phyloP scores from a whole-genome alignment of 2,888 invertebrate genomes.

The Hypomecis atomaria region DNA sequence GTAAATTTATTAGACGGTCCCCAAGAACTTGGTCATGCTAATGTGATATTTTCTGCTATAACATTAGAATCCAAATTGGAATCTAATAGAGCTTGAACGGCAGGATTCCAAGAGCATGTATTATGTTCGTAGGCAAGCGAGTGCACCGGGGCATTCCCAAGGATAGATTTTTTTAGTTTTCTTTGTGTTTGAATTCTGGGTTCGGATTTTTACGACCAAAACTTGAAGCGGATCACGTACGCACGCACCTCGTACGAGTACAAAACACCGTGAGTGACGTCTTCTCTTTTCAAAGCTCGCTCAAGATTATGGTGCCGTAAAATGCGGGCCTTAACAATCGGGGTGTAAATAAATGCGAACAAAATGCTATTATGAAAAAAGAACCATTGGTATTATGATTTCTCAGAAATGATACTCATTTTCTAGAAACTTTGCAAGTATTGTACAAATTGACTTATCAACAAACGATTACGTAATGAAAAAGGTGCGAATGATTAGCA shows the following conservation, averaged over 20 bases:
- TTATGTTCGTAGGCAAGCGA: slow-evolving; percentile 42
- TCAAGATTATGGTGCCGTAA: slow-evolving; percentile 17
- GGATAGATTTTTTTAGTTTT: slow-evolving; percentile 56
- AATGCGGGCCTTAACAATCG: slow-evolving; percentile 25
- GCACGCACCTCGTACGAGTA: slow-evolving; percentile 52
- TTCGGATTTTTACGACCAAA: slow-evolving; percentile 34
- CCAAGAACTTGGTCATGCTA: slow-evolving; percentile 29
- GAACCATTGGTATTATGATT: slow-evolving; percentile 16
- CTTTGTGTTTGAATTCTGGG: slow-evolving; percentile 55
- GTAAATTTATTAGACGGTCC: slow-evolving; percentile 53
- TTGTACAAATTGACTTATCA: not conserved
- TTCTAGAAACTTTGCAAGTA: slow-evolving; percentile 41
- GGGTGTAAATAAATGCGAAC: slow-evolving; percentile 24
- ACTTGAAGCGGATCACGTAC: slow-evolving; percentile 53
- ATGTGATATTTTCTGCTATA: slow-evolving; percentile 30
- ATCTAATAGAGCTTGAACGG: slow-evolving; percentile 4
- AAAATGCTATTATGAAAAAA: slow-evolving; percentile 19
- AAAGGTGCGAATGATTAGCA: slow-evolving; percentile 38
- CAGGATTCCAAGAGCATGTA: slow-evolving; percentile 34
- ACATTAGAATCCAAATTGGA: slow-evolving; percentile 45
- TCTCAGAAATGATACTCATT: slow-evolving; percentile 43
- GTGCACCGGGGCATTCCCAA: slow-evolving; percentile 61
- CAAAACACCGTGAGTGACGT: slow-evolving; percentile 42
- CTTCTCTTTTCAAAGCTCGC: slow-evolving; percentile 19
- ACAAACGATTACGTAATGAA: slow-evolving; percentile 43